These are phyloP conservation scores for Eupithecia abbreviata DNA, from an alignment of 2,888 invertebrate genomes.

Conservation along the genomic window DNA sequence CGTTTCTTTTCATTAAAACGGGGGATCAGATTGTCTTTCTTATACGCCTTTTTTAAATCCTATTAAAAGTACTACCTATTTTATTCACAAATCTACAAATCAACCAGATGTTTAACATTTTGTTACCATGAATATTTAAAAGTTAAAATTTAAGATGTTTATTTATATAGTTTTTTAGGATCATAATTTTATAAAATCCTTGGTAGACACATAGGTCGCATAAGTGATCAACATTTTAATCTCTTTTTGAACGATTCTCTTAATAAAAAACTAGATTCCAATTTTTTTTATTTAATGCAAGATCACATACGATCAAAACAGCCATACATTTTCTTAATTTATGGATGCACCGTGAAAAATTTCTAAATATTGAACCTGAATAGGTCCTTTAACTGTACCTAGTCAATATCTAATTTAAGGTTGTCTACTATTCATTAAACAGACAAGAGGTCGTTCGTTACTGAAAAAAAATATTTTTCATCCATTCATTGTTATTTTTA, in stretches of 20 bases:
- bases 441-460: background rate
- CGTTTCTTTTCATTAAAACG: constrained; percentile 31
- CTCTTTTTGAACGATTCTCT: background rate
- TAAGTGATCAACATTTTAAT: background rate
- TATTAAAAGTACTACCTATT: background rate
- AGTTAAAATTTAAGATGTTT: background rate
- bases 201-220: background rate
- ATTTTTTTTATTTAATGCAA: background rate
- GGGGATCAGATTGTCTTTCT: constrained; percentile 19
- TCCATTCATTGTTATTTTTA: background rate
- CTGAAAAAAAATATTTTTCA: background rate
- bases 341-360: background rate
- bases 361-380: background rate
- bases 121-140: background rate
- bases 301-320: background rate
- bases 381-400: background rate
- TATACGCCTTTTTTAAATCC: background rate
- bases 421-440: background rate
- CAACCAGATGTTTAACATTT: background rate
- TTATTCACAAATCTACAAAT: background rate
- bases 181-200: background rate
- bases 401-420: background rate
- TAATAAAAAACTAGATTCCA: background rate
- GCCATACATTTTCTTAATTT: background rate
- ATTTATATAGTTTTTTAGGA: background rate